Conservation (phyloP, 2,797 vertebrate species). For the Clarias laeviceps region DNA sequence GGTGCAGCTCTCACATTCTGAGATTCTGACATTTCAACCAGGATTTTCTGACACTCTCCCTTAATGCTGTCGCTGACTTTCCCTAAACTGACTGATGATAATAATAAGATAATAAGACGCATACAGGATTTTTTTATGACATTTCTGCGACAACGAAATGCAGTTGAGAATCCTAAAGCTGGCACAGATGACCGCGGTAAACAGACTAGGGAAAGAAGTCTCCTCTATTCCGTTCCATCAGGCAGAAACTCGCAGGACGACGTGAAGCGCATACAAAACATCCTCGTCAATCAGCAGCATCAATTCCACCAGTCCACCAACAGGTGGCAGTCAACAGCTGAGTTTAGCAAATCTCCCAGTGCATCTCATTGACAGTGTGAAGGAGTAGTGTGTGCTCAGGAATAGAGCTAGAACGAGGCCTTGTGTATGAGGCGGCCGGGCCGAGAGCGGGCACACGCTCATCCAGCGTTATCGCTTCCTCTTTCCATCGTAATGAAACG, state of each 20-base stretch:
- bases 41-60: background rate
- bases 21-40: background rate
- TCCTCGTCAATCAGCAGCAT: too few relatives aligned
- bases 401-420: conserved; percentile 1
- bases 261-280: background rate
- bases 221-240: background rate
- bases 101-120: background rate
- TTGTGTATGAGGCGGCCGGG: background rate
- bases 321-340: conserved; percentile 67
- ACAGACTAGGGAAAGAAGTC: background rate
- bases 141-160: background rate
- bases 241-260: background rate
- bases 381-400: background rate
- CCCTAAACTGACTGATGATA: background rate
- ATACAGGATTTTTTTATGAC: background rate
- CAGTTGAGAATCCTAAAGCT: background rate
- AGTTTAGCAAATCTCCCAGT: background rate
- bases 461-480: background rate
- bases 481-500: background rate
- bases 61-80: background rate
- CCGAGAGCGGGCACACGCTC: background rate
- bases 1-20: background rate
- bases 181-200: background rate
- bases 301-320: conserved; percentile 56
- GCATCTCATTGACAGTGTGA: conserved; percentile 5